Percentiles rank a stretch among this genome's conserved stretches.
These are phyloP conservation scores for Hormiphora californensis DNA, from an alignment of 37 sponge, comb jelly and placozoan genomes.

Conservation along the genomic window DNA sequence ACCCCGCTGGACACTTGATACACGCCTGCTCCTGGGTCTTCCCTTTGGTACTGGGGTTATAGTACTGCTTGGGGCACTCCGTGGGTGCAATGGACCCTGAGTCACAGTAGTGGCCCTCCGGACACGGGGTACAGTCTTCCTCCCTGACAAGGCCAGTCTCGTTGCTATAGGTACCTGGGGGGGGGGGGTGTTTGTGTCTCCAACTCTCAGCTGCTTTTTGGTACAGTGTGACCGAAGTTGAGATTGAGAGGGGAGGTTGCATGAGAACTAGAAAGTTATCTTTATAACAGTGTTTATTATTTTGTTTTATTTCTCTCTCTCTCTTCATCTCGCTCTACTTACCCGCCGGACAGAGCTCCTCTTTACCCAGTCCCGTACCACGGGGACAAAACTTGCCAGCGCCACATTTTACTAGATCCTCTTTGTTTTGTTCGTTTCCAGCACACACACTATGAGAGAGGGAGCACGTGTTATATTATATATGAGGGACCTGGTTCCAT, in stretches of 20 bases:
- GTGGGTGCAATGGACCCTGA: neutral
- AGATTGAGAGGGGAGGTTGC: no score
- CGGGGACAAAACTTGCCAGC: slow-evolving; percentile 55
- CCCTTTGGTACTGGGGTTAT: slow-evolving; percentile 45
- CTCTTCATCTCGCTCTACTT: neutral
- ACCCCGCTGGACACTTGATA: slow-evolving; percentile 7
- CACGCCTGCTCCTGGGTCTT: neutral
- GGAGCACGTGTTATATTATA: neutral
- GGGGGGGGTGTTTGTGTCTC: neutral
- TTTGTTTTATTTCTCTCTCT: no score
- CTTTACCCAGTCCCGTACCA: neutral
- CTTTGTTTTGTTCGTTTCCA: neutral
- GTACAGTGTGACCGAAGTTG: no score
- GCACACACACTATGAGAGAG: neutral
- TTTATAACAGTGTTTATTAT: no score
- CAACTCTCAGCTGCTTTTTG: no score
- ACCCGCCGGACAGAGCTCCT: slow-evolving; percentile 40
- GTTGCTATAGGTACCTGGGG: slow-evolving; percentile 53
- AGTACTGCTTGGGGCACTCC: slow-evolving; percentile 45
- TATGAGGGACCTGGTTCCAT: no score
- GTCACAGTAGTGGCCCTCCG: slow-evolving; percentile 51
- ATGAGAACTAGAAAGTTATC: no score
- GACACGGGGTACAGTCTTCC: slow-evolving; percentile 44
- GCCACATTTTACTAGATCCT: neutral
- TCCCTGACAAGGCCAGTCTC: neutral